phyloP scores from a whole-genome alignment of 2,113 vertebrate genomes.

The Xyliphius kryptos region DNA sequence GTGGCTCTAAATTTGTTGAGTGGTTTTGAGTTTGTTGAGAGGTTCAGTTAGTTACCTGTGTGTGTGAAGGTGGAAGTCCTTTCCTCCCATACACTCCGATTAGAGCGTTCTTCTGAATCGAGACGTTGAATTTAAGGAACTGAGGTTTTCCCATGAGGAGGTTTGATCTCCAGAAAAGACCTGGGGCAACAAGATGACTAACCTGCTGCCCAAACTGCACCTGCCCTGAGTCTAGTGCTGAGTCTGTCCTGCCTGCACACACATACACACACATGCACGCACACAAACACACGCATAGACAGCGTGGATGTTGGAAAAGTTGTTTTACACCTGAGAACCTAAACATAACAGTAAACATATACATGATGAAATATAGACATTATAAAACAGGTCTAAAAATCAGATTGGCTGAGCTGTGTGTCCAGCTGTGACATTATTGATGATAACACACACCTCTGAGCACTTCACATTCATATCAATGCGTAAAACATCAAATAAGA shows the following conservation, averaged over 20 bases:
- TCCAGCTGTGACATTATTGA: too few relatives aligned
- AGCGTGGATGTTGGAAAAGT: neutral
- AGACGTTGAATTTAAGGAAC: constrained; percentile 98
- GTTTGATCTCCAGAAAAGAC: constrained; percentile 93
- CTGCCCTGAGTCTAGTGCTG: constrained; percentile 88
- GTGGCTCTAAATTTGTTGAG: too few relatives aligned
- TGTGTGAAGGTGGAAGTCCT: constrained; percentile 91
- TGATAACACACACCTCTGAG: too few relatives aligned
- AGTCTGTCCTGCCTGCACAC: constrained; percentile 62
- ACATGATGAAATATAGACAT: too few relatives aligned
- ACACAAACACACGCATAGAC: neutral
- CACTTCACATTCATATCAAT: too few relatives aligned
- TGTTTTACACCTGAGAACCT: too few relatives aligned
- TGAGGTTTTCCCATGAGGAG: constrained; percentile 85
- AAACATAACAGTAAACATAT: too few relatives aligned
- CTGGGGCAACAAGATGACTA: constrained; percentile 81
- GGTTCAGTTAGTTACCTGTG: constrained; percentile 77
- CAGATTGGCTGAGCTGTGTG: too few relatives aligned
- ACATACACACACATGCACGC: constrained; percentile 7
- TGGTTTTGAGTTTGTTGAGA: neutral
- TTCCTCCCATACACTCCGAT: constrained; percentile 96
- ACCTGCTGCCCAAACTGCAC: constrained; percentile 85
- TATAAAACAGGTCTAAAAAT: too few relatives aligned
- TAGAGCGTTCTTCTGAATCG: constrained; percentile 95
- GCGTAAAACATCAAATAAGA: too few relatives aligned